Evolutionary conservation across 92 coral and sea anemone species (phyloP), one percentile per base, ranked within the genome.

Genomic region (Blastomussa wellsi): DNA sequence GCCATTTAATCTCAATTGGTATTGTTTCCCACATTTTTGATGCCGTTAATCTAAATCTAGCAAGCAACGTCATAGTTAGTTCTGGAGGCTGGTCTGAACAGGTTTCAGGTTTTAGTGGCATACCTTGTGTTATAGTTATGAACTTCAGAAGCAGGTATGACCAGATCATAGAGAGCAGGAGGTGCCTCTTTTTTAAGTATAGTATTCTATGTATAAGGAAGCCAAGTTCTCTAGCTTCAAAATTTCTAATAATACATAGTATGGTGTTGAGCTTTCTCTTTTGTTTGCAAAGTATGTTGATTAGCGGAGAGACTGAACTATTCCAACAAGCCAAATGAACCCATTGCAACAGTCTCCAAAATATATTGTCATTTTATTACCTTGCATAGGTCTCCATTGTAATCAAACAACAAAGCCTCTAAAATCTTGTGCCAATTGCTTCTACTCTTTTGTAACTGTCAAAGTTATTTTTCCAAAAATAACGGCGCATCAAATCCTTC

Each of bases 31-130:
- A 86, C 16, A 76, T 68, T 33, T 86, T 29, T 44, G 76, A 74
- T 73, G 64, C 75, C 74, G 41, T n/a, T 36, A 28, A 73, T 79
- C 37, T 79, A 51, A 60, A 79, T 42, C 72, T 79, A 31, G 59
- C 52, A 60, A 79, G 53, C n/a, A n/a, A n/a, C n/a, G 37, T 74
- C 83, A 66, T 60, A 79, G 76, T 84, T 77, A 74, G 86, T 28
- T 82, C 71, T 82, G 31, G 86, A 49, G n/a, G 68, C 38, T 44
- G 72, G 86, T 62, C 86, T 82, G 31, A 59, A 41, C 41, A 84
- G 82, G 80, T 84, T 89, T 11, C 75, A 73, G 6, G n/a, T n/a
- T n/a, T 59, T 74, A 48, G 72, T 48, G 60, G 92, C 78, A 86
- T 84, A 89, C 65, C 89, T 85, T 26, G 89, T 22, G 49, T n/a